Percentiles rank a stretch among this genome's conserved stretches.
Evolutionary conservation across 2,888 invertebrate species (phyloP).

Genomic region (Agriotes lineatus): DNA sequence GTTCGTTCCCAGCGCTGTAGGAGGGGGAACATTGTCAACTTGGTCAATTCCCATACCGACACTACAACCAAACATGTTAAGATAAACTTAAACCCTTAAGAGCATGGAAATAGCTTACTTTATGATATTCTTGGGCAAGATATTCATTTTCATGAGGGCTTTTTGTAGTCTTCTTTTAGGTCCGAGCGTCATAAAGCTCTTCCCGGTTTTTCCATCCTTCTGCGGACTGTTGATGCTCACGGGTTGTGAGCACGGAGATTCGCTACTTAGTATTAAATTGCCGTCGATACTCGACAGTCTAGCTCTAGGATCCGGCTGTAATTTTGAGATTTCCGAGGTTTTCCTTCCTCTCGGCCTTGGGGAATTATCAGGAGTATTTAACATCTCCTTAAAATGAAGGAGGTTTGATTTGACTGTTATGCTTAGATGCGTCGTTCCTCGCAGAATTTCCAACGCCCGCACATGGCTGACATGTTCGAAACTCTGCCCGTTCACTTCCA

Average conservation of each 20-base stretch:
- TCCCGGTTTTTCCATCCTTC: conserved; percentile 70
- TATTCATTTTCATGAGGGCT: conserved; percentile 90
- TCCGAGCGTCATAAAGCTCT: conserved; percentile 89
- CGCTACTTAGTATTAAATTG: conserved; percentile 58
- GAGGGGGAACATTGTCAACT: conserved; percentile 72
- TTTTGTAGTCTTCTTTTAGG: conserved; percentile 87
- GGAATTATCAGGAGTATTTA: conserved; percentile 83
- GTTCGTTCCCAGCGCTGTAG: conserved; percentile 71
- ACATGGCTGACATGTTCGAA: conserved; percentile 94
- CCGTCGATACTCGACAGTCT: conserved; percentile 84
- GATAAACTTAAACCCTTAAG: neutral
- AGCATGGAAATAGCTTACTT: conserved; percentile 54
- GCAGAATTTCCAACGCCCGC: conserved; percentile 92
- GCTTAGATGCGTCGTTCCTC: conserved; percentile 94
- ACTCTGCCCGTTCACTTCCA: conserved; percentile 97
- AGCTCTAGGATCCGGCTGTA: conserved; percentile 78
- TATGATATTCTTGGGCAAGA: conserved; percentile 86
- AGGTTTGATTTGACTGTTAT: conserved; percentile 98
- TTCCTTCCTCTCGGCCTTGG: conserved; percentile 76
- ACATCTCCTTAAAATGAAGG: conserved; percentile 84
- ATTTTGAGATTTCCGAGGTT: conserved; percentile 75
- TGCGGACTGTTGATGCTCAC: conserved; percentile 74
- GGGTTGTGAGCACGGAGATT: conserved; percentile 68
- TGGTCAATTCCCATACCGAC: conserved; percentile 72
- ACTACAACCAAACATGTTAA: conserved; percentile 50